Conservation (phyloP, 2,888 invertebrate species). For the Drosophila cracens region DNA sequence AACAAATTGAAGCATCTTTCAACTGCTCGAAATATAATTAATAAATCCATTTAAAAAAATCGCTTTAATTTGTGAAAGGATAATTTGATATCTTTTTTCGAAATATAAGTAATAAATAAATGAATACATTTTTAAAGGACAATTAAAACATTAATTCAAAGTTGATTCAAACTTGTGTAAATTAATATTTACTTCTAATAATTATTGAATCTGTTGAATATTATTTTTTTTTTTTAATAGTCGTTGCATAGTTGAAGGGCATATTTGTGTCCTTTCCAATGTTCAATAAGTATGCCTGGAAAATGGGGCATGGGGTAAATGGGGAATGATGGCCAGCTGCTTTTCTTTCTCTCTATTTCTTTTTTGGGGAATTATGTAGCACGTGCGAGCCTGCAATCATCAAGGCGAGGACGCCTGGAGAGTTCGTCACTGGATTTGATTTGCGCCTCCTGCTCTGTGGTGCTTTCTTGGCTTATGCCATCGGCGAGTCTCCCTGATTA, state of each 20-base stretch:
- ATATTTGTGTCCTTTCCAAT: conserved; percentile 11
- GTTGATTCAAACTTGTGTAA: rapidly evolving
- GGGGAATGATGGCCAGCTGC: conserved; percentile 35
- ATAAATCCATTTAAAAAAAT: too few species aligned
- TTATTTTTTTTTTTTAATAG: too few species aligned
- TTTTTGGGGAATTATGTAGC: conserved; percentile 44
- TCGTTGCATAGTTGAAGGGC: not conserved
- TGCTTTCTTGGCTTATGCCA: conserved; percentile 28
- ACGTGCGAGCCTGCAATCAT: conserved; percentile 53
- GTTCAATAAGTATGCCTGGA: conserved; percentile 10
- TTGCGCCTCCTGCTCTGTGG: conserved; percentile 45
- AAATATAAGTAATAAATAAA: too few species aligned
- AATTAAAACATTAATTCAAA: not conserved
- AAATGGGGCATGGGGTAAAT: not conserved
- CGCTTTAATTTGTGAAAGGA: too few species aligned
- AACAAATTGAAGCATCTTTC: too few species aligned
- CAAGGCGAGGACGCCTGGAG: conserved; percentile 29
- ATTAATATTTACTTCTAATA: too few species aligned
- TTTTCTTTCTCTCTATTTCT: not conserved
- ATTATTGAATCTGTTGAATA: not conserved
- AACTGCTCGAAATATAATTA: too few species aligned
- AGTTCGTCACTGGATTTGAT: conserved; percentile 62
- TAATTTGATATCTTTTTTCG: too few species aligned
- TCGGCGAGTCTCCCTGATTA: conserved; percentile 41
- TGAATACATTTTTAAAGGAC: not conserved